These are phyloP conservation scores for Pangasius djambal DNA, from an alignment of 2,797 vertebrate genomes.

Conservation along the genomic window DNA sequence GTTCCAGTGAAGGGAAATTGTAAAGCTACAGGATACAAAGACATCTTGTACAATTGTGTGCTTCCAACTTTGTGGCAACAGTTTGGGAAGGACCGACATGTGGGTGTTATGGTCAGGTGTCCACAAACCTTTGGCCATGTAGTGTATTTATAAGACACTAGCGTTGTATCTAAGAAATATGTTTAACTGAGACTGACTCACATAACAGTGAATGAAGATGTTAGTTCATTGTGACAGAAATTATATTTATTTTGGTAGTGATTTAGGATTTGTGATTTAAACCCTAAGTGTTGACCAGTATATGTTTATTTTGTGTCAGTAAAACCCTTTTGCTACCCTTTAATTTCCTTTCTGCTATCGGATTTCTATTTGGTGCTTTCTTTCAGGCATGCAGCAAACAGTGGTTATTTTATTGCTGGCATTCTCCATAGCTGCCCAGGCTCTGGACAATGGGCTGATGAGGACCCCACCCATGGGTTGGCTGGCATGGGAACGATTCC, in stretches of 20 bases:
- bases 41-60: not conserved
- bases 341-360: not conserved
- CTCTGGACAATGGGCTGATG: slow-evolving; percentile 89
- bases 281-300: not conserved
- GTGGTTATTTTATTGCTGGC: slow-evolving; percentile 55
- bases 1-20: too few relatives aligned
- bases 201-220: not conserved
- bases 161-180: not conserved
- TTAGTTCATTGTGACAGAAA: not conserved
- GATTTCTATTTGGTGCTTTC: not conserved
- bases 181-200: not conserved
- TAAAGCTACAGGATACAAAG: not conserved
- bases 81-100: too few relatives aligned
- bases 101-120: not conserved
- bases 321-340: not conserved
- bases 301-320: not conserved
- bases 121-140: not conserved
- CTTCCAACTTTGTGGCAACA: not conserved
- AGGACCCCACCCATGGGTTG: slow-evolving; percentile 92
- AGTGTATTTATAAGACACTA: not conserved
- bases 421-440: slow-evolving; percentile 58
- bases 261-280: not conserved
- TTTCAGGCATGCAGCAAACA: slow-evolving; percentile 35
- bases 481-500: slow-evolving; percentile 92
- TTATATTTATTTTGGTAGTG: not conserved